Percentiles rank a stretch among this genome's conserved stretches.
Conservation (phyloP, 2,113 vertebrate genomes). For the Misgurnus mizolepis region DNA sequence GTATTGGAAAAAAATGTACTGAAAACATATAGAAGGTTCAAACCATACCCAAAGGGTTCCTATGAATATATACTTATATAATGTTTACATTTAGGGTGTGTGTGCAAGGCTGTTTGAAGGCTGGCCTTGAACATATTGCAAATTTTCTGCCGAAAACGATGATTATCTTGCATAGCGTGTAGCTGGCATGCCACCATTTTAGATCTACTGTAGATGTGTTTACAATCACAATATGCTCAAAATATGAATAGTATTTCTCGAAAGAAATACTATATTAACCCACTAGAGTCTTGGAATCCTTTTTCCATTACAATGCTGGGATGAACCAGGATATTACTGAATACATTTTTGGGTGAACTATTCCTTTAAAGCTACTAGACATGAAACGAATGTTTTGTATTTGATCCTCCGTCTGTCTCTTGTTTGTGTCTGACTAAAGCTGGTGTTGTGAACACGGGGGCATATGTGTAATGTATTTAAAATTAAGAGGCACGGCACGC, state of each 20-base stretch:
- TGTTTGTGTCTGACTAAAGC: not conserved
- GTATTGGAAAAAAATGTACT: not conserved
- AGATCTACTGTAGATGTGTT: no score
- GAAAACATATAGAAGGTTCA: not conserved
- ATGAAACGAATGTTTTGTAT: not conserved
- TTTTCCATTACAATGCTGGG: no score
- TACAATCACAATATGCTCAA: no score
- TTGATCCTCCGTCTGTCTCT: not conserved
- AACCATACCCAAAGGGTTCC: not conserved
- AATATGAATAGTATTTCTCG: no score
- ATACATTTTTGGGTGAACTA: no score
- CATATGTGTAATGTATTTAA: slow-evolving; percentile 22
- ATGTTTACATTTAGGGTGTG: not conserved
- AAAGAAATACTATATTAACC: no score
- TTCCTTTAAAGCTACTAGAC: no score
- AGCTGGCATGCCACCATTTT: no score
- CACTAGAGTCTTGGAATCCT: no score
- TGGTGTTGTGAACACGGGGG: not conserved
- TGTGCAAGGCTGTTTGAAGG: not conserved
- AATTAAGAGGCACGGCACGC: slow-evolving; percentile 28
- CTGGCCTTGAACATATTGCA: not conserved
- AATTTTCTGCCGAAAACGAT: not conserved
- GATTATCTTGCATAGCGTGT: no score
- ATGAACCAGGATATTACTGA: no score
- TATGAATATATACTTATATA: not conserved